phyloP scores from a whole-genome alignment of 2,113 vertebrate species.

The Lanius collurio region DNA sequence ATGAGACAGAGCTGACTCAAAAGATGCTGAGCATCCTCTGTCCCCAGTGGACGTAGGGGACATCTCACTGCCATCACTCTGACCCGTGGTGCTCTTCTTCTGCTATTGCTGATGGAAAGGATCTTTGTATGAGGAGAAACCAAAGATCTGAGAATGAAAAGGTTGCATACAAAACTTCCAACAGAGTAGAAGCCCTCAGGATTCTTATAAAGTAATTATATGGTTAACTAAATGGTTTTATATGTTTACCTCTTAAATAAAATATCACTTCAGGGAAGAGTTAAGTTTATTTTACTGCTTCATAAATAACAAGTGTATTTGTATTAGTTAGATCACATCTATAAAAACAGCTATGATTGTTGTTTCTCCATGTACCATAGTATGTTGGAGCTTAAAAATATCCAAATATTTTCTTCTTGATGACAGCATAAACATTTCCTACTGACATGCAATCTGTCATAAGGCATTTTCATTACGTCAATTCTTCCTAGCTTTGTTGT shows the following conservation, averaged over 20 bases:
- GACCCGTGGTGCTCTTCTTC: background rate
- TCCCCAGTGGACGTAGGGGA: background rate
- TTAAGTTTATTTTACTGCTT: background rate
- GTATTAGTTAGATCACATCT: background rate
- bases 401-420: background rate
- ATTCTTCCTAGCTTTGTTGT: background rate
- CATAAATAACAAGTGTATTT: background rate
- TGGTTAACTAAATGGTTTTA: background rate
- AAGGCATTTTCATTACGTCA: background rate
- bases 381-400: background rate
- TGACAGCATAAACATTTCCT: background rate
- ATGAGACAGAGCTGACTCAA: background rate
- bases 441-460: background rate
- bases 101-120: background rate
- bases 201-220: slow-evolving; percentile 8
- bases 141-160: background rate
- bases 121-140: background rate
- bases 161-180: background rate
- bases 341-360: background rate
- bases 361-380: background rate
- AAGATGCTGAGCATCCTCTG: background rate
- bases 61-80: background rate
- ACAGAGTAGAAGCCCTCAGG: background rate
- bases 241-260: slow-evolving; percentile 23
- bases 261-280: background rate